These are phyloP conservation scores for Anastatus disparis DNA, from an alignment of 1,140 invertebrate species.

Conservation along the genomic window DNA sequence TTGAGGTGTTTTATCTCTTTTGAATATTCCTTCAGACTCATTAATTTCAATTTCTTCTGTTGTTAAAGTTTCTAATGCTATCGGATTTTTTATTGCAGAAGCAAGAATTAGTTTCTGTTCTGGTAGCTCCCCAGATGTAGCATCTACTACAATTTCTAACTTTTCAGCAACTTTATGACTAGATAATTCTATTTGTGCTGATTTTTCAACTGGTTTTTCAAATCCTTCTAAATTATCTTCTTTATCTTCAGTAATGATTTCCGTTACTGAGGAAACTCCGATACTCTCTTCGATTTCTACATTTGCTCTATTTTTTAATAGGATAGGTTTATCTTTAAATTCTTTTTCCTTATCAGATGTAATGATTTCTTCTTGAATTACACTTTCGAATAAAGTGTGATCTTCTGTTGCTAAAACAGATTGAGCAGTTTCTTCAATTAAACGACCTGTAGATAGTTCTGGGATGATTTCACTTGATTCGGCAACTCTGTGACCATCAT, in stretches of 20 bases:
- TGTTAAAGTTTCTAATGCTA: constrained; percentile 55
- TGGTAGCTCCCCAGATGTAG: constrained; percentile 52
- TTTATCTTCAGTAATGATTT: constrained; percentile 65
- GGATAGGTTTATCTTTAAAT: constrained; percentile 58
- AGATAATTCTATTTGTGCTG: constrained; percentile 56
- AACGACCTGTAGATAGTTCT: constrained; percentile 53
- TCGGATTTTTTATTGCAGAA: constrained; percentile 53
- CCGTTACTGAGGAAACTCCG: constrained; percentile 61
- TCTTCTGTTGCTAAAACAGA: constrained; percentile 59
- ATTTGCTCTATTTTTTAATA: constrained; percentile 58
- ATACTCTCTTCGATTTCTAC: constrained; percentile 61
- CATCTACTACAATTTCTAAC: constrained; percentile 58
- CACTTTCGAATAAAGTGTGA: constrained; percentile 65
- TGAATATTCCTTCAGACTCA: constrained; percentile 56
- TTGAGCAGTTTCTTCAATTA: constrained; percentile 49
- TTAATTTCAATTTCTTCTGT: constrained; percentile 55
- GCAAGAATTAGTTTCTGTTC: constrained; percentile 50
- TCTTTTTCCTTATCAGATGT: constrained; percentile 67
- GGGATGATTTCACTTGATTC: constrained; percentile 62
- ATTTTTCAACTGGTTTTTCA: constrained; percentile 57
- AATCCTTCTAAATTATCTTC: constrained; percentile 59
- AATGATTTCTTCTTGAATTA: constrained; percentile 65
- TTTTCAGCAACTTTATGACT: constrained; percentile 63
- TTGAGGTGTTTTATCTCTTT: constrained; percentile 48
- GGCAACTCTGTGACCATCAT: constrained; percentile 64